A percentile compares a stretch with the other conserved stretches of the same genome.
phyloP scores from a whole-genome alignment of 2,113 vertebrate genomes.

The Leptobrachium ailaonicum region DNA sequence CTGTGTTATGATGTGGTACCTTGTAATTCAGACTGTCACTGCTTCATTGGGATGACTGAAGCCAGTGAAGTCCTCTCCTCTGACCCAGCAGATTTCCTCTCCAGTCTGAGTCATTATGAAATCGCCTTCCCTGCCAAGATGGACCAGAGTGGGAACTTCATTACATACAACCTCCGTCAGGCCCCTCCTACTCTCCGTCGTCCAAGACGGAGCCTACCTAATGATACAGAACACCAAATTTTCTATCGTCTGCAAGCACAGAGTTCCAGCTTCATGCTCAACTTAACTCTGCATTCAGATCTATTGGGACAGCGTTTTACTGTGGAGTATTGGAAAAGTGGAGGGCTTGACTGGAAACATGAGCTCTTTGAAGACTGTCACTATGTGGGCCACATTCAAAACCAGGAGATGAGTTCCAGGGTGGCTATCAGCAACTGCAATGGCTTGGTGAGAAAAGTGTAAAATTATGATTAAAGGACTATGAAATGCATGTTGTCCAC shows the following conservation, averaged over 20 bases:
- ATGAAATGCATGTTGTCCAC: no score
- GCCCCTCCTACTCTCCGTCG: constrained; percentile 54
- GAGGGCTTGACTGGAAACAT: constrained; percentile 88
- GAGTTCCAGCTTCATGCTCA: constrained; percentile 87
- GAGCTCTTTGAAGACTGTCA: constrained; percentile 87
- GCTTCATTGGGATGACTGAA: constrained; percentile 41
- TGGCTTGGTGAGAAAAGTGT: constrained; percentile 81
- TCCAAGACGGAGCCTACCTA: constrained; percentile 67
- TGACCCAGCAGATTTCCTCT: constrained; percentile 86
- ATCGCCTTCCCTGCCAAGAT: constrained; percentile 90
- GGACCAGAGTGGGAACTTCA: constrained; percentile 81
- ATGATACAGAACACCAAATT: constrained; percentile 68
- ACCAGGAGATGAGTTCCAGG: constrained; percentile 81
- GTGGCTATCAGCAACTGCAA: constrained; percentile 98
- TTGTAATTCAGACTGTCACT: constrained; percentile 48
- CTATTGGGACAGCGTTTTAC: constrained; percentile 88
- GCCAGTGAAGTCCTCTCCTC: constrained; percentile 47
- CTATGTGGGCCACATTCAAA: constrained; percentile 89
- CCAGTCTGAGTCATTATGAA: constrained; percentile 91
- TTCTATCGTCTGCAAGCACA: constrained; percentile 93
- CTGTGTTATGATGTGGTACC: constrained; percentile 51
- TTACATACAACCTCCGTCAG: constrained; percentile 67
- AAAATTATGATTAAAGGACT: not conserved
- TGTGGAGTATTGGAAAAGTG: constrained; percentile 94
- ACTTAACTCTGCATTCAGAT: constrained; percentile 86